phyloP scores from a whole-genome alignment of 2,797 vertebrate species.

The Micromesistius poutassou region DNA sequence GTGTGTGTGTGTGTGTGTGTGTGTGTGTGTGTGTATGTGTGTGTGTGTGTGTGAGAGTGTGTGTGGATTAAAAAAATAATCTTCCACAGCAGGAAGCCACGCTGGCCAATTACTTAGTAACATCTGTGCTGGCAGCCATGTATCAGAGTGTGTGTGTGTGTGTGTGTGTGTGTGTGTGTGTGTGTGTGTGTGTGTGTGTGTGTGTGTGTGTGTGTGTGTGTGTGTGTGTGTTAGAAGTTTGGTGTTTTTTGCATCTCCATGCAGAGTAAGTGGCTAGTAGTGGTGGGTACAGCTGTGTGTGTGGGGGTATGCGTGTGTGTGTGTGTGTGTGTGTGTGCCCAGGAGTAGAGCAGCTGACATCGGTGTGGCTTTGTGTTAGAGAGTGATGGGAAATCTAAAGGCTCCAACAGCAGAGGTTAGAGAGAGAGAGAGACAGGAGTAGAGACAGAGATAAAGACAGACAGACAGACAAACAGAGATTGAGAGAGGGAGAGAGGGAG shows the following conservation, averaged over 20 bases:
- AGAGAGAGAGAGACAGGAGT: too few species aligned
- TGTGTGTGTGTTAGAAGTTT: constrained; percentile 34
- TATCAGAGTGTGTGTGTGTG: constrained; percentile 52
- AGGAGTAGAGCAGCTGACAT: constrained; percentile 11
- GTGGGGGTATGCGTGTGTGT: not conserved
- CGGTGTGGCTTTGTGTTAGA: constrained; percentile 48
- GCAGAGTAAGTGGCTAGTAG: constrained; percentile 18
- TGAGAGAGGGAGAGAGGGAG: not conserved
- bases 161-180: constrained; percentile 24
- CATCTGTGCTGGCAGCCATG: constrained; percentile 73
- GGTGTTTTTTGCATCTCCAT: constrained; percentile 34
- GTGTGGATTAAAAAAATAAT: constrained; percentile 73
- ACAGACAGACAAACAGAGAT: not conserved
- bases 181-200: constrained; percentile 19
- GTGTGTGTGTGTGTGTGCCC: constrained; percentile 24
- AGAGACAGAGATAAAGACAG: not conserved
- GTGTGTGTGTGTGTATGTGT: constrained; percentile 32
- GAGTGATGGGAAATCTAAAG: constrained; percentile 46
- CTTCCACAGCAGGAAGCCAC: constrained; percentile 72
- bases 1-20: constrained; percentile 14
- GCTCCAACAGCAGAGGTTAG: constrained; percentile 11
- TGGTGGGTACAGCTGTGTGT: constrained; percentile 1
- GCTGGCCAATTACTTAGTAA: constrained; percentile 75
- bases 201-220: constrained; percentile 34
- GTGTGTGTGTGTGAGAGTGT: constrained; percentile 9